Base-by-base conservation (phyloP, 2,113 vertebrate genomes). In the Periophthalmodon schlosseri region DNA sequence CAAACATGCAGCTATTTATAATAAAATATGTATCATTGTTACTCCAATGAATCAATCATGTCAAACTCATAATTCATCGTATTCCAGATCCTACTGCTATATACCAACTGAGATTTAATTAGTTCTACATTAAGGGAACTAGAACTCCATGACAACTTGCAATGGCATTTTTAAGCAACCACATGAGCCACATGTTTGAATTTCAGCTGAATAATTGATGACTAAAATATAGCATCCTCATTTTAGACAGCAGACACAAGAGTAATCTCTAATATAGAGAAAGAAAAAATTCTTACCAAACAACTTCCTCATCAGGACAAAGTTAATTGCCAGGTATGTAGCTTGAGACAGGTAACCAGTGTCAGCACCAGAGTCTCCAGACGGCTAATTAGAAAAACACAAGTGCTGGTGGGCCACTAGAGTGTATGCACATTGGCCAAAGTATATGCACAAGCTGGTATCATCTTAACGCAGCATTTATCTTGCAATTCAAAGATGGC, bases 301-400 rank as follows among this genome's bases (percentile, higher is more conserved):
- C 63, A 65, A 65, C 63, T 65, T 65, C 63, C 63, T 65, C 8
- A 34, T 39, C 34, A n/a, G 33, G 33, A 44, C 63, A n/a, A 34
- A 20, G 34, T 65, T 65, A 65, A 65, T 39, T 44, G 63, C 63
- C 63, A 65, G 18, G 33, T 65, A 44, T 65, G 63, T 65, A n/a
- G 63, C 34, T 36, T 39, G 9, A 65, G 63, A 65, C 63, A 65
- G 63, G 63, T 65, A 65, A 65, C 63, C 63, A 65, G 63, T 65
- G 16, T 65, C 63, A 44, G 60, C 63, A 39, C 34, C 34, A 5
- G 34, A 39, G 34, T 34, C 60, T 63, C 63, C 63, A 65, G 63
- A 65, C 63, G 44, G 63, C 63, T 65, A 39, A 65, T 65, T 65
- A 65, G 34, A 36, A n/a, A 65, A 65, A 65, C 36, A 65, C 33